Conservation (phyloP, 2,113 vertebrate species). For the Heterochromis multidens region DNA sequence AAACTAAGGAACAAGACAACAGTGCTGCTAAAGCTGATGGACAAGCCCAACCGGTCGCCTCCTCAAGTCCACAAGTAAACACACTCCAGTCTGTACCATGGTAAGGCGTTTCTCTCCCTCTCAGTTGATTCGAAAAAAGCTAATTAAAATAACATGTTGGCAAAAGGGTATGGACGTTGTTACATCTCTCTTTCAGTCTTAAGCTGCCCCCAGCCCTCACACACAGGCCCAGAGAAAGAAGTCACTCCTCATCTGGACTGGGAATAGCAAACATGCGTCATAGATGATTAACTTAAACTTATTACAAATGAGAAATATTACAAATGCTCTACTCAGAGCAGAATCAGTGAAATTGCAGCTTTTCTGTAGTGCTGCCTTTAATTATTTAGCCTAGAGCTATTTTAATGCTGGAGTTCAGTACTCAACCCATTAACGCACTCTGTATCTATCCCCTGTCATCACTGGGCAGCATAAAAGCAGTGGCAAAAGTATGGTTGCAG, state of each 20-base stretch:
- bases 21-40: not conserved
- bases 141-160: not conserved
- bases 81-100: not conserved
- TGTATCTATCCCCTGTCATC: not conserved
- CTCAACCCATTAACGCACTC: not conserved
- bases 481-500: not conserved
- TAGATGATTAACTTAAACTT: not conserved
- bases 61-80: not conserved
- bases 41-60: not conserved
- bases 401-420: not conserved
- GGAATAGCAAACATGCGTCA: not conserved
- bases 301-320: not conserved
- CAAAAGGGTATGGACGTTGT: not conserved
- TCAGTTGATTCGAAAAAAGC: not conserved
- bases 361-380: too few species aligned
- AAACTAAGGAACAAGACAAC: not conserved
- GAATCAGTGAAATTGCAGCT: not conserved
- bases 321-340: not conserved
- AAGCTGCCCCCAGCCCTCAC: not conserved
- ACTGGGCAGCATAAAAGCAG: not conserved
- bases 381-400: not conserved
- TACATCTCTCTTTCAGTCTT: not conserved
- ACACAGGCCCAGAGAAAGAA: not conserved
- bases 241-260: not conserved
- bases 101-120: not conserved